Base-by-base conservation (phyloP, 1,140 invertebrate genomes). In the Pogonomyrmex californicus region DNA sequence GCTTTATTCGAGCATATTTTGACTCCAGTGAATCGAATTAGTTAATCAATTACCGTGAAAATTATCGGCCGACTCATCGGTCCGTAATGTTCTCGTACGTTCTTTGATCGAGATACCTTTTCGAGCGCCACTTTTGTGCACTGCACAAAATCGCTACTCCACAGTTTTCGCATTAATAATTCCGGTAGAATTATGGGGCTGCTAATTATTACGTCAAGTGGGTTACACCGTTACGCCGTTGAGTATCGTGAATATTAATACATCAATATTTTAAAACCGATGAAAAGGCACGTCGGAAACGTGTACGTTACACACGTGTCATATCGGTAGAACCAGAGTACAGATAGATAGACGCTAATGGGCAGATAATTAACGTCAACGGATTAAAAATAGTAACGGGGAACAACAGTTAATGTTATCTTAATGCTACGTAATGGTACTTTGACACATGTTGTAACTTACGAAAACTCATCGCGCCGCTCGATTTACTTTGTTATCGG, bases 21-120 rank as follows among this genome's bases (percentile, higher is more conserved):
- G 68, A 60, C 79, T 71, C 79, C 79, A 75, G 12, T 83, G 79
- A 62, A 47, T 83, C 79, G 68, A 83, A 83, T 83, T 83, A 83
- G 73, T 83, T 83, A 83, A 83, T 83, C 79, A 83, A 83, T 83
- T 83, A 83, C 58, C 71, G 68, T 83, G 68, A 83, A 83, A 83
- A 83, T 83, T 83, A 83, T 75, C 41, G 36, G 79, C 30, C 66
- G 56, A 33, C 56, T 60, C 68, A 83, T 75, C 79, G 79, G 54
- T 58, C 79, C 79, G 79, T 83, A 75, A 83, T 49, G 79, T 60
- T 82, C 51, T 71, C 66, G 51, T 70, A 58, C 14, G 79, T 83
- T 83, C 79, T 83, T 83, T 83, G 79, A 83, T 60, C 79, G 79
- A 14, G 54, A 73, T 60, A 38, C 54, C 36, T 83, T 83, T 83